These are phyloP conservation scores for Hylaea fasciaria DNA, from an alignment of 2,888 invertebrate species.

Conservation along the genomic window DNA sequence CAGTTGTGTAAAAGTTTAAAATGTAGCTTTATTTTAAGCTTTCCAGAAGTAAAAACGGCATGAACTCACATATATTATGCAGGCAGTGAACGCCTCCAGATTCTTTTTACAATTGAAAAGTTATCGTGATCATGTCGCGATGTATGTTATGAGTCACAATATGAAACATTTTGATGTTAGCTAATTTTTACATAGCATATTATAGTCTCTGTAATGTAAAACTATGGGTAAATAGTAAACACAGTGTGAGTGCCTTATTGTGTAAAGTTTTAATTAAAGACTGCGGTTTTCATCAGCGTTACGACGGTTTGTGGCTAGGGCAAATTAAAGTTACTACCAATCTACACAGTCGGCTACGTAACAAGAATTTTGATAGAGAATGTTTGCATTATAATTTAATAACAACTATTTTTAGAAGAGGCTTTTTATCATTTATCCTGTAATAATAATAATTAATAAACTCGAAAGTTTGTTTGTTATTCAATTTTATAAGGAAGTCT, in stretches of 20 bases:
- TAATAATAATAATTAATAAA: no score
- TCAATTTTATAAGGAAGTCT: no score
- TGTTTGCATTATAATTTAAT: background rate
- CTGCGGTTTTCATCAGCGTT: conserved; percentile 52
- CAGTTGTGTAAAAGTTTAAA: conserved; percentile 15
- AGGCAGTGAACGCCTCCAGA: no score
- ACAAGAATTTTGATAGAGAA: conserved; percentile 1
- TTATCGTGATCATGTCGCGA: no score
- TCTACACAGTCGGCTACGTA: conserved; percentile 4
- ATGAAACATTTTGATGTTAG: no score
- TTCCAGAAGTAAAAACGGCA: background rate
- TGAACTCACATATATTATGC: no score
- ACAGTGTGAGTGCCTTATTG: conserved; percentile 35
- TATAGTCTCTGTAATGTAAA: conserved; percentile 7
- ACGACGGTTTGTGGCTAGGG: conserved; percentile 43
- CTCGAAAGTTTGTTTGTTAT: no score
- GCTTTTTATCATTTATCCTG: no score
- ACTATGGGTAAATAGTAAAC: conserved; percentile 29
- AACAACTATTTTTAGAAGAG: no score
- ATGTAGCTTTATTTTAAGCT: conserved; percentile 7
- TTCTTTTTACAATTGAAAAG: no score
- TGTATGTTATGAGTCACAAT: no score
- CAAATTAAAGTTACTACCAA: conserved; percentile 39
- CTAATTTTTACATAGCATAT: background rate
- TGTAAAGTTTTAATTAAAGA: conserved; percentile 57